Evolutionary conservation across 2,797 vertebrate genomes (phyloP).

Genomic region (Trachops cirrhosus): DNA sequence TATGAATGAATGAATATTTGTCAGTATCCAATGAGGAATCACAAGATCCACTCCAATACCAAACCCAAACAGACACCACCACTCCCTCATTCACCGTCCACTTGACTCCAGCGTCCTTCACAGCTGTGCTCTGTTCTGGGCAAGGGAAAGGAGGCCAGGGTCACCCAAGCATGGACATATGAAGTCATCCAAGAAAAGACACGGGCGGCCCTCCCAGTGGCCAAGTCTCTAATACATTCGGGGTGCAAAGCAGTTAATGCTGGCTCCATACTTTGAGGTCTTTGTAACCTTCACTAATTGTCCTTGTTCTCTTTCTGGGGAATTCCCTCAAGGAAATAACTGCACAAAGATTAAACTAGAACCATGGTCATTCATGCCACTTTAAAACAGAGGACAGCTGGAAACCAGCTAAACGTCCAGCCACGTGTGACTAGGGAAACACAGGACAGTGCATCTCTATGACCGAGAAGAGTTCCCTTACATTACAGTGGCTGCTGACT

Average conservation of each 20-base stretch:
- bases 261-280: neutral
- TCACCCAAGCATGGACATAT: neutral
- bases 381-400: neutral
- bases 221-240: neutral
- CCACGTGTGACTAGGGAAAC: neutral
- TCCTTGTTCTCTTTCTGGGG: neutral
- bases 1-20: neutral
- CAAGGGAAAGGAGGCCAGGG: neutral
- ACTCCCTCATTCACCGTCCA: neutral
- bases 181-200: neutral
- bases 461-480: neutral
- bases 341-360: neutral
- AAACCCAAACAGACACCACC: neutral
- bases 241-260: neutral
- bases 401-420: neutral
- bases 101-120: neutral
- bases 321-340: conserved; percentile 28
- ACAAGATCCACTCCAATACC: neutral
- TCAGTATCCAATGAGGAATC: neutral
- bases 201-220: neutral
- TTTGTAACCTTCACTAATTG: neutral
- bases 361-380: neutral
- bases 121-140: neutral
- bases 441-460: neutral
- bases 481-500: neutral